These are phyloP conservation scores for Ovis aries DNA, from an alignment of 2,113 vertebrate genomes.

Conservation along the genomic window ARS-UI_Ramb_v3.0 NC_056073.1:50076001-50076500, in stretches of 20 bases:
- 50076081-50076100: neutral
- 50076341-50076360: neutral
- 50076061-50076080: neutral
- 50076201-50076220: neutral
- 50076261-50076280: neutral
- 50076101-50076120: neutral
- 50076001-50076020: too few relatives aligned
- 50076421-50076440: fast-evolving
- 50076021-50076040: neutral
- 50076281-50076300: neutral
- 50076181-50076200: neutral
- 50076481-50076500: neutral
- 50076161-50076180: neutral
- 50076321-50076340: neutral
- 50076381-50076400: neutral
- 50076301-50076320: neutral
- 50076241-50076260: neutral
- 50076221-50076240: neutral
- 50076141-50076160: neutral
- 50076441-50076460: neutral
- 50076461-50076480: neutral
- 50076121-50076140: neutral
- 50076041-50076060: neutral
- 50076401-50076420: neutral
- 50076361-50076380: neutral